Evolutionary conservation across 2,113 vertebrate genomes (phyloP).

Genomic region (Clarias magur): DNA sequence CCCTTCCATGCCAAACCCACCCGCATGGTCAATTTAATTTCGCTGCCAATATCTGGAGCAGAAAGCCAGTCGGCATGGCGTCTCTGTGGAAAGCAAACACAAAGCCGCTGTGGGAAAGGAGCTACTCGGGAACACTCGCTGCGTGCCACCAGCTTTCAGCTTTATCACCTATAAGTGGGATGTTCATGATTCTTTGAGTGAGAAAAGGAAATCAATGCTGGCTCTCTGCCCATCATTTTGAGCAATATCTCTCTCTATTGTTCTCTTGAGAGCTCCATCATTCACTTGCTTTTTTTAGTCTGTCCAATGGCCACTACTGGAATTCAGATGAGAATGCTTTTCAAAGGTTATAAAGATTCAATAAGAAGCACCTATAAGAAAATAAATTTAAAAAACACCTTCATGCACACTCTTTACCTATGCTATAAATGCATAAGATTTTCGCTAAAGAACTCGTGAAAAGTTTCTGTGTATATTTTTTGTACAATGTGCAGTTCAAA

Average conservation of each 20-base stretch:
- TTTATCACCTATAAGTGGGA: conserved; percentile 7
- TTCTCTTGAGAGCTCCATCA: conserved; percentile 7
- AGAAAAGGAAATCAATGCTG: conserved; percentile 27
- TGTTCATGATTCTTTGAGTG: conserved; percentile 12
- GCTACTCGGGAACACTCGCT: conserved; percentile 2
- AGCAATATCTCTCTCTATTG: conserved; percentile 5
- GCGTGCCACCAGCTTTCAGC: conserved; percentile 9
- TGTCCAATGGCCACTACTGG: conserved; percentile 9
- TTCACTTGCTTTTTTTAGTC: not conserved
- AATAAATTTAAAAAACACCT: no score
- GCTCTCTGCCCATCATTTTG: conserved; percentile 21
- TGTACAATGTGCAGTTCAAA: not conserved
- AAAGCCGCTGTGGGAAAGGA: not conserved
- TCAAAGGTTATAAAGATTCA: not conserved
- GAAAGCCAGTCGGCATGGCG: not conserved
- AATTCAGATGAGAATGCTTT: conserved; percentile 32
- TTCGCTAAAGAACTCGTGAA: not conserved
- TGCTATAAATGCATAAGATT: conserved; percentile 38
- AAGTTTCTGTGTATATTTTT: conserved; percentile 22
- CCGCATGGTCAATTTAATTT: conserved; percentile 20
- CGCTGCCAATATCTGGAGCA: not conserved
- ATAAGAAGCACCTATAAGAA: not conserved
- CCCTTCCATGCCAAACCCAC: conserved; percentile 4
- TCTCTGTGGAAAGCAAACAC: not conserved
- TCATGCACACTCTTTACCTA: not conserved